A percentile compares a stretch with the other conserved stretches of the same genome.
Evolutionary conservation across 2,113 vertebrate species (phyloP).

Genomic region (Polypterus bichir): DNA sequence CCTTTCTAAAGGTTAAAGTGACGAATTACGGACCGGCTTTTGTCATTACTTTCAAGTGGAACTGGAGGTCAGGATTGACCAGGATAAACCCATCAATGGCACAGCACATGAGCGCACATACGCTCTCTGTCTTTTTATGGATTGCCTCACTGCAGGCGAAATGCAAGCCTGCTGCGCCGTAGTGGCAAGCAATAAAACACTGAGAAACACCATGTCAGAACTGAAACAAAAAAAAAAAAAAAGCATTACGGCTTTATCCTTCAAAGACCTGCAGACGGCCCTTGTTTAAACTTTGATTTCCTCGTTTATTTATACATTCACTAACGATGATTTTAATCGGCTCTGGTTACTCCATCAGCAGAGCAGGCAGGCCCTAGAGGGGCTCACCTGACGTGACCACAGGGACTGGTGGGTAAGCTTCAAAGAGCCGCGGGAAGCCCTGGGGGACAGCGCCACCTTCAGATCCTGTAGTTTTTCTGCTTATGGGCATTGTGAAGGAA

Average conservation of each 20-base stretch:
- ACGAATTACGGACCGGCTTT: constrained; percentile 2
- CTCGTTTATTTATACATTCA: not conserved
- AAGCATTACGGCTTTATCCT: not conserved
- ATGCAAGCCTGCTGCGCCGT: not conserved
- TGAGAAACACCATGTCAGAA: constrained; percentile 1
- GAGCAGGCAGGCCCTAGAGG: no score
- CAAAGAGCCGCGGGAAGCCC: no score
- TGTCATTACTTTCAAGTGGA: constrained; percentile 6
- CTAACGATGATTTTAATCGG: not conserved
- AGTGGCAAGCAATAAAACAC: constrained; percentile 4
- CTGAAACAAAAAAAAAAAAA: not conserved
- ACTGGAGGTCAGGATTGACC: constrained; percentile 12
- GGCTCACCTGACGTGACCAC: no score
- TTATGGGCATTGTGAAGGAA: no score
- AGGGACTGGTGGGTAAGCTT: no score
- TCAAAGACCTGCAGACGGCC: not conserved
- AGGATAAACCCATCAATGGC: constrained; percentile 7
- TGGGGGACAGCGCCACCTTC: no score
- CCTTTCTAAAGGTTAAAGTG: constrained; percentile 5
- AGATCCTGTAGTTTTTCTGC: no score
- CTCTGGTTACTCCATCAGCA: not conserved
- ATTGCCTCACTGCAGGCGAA: constrained; percentile 7
- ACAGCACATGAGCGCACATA: constrained; percentile 1
- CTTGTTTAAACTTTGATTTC: not conserved
- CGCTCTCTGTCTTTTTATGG: constrained; percentile 5